Evolutionary conservation across 2,888 invertebrate genomes (phyloP).

Genomic region (Nomada hirtipes): DNA sequence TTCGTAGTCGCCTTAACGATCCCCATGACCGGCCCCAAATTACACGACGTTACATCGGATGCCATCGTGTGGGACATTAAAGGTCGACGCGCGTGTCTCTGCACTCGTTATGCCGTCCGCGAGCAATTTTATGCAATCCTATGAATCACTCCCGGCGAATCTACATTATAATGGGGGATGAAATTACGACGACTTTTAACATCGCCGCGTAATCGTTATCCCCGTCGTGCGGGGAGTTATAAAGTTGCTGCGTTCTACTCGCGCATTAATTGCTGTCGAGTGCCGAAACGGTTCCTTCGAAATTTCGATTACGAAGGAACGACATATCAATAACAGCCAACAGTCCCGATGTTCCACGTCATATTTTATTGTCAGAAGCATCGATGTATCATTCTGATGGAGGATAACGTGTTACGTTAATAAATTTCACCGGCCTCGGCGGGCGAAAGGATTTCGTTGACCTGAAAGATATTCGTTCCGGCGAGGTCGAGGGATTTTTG

Average conservation of each 20-base stretch:
- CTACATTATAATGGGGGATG: conserved; percentile 41
- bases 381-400: neutral
- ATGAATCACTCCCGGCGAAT: conserved; percentile 35
- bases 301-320: too few relatives aligned
- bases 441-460: conserved; percentile 22
- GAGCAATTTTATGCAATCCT: conserved; percentile 43
- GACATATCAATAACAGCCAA: too few relatives aligned
- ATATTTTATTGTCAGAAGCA: neutral
- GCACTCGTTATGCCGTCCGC: conserved; percentile 41
- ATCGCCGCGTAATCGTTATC: neutral
- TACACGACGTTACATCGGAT: conserved; percentile 56
- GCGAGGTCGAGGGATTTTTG: conserved; percentile 50
- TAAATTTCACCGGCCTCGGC: neutral
- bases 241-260: neutral
- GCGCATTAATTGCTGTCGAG: conserved; percentile 6
- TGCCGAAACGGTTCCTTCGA: too few relatives aligned
- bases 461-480: conserved; percentile 43
- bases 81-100: conserved; percentile 55
- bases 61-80: conserved; percentile 70
- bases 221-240: neutral
- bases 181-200: conserved; percentile 27
- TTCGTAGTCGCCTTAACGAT: conserved; percentile 75
- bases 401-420: conserved; percentile 10
- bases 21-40: conserved; percentile 56
- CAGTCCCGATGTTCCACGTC: neutral